These are phyloP conservation scores for Hermaeophaga mercurialis DNA, from an alignment of 2,888 invertebrate species.

Conservation along the genomic window DNA sequence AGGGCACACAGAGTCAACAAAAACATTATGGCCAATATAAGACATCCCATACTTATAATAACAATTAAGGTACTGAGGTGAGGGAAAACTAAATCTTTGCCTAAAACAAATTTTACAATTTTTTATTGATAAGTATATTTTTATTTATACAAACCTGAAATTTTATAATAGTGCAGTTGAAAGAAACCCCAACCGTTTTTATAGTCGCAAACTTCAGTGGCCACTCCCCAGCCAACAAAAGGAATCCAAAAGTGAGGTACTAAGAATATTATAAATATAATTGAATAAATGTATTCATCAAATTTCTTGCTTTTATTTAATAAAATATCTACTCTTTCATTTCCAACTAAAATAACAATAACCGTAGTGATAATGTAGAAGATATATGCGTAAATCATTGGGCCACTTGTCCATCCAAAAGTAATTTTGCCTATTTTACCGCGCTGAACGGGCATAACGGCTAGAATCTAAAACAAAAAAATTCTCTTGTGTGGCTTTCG, in stretches of 20 bases:
- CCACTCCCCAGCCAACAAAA: slow-evolving; percentile 73
- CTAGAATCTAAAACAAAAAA: slow-evolving; percentile 61
- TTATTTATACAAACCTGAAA: slow-evolving; percentile 48
- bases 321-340: slow-evolving; percentile 66
- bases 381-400: slow-evolving; percentile 68
- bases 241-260: slow-evolving; percentile 75
- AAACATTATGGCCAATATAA: slow-evolving; percentile 66
- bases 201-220: slow-evolving; percentile 69
- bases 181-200: slow-evolving; percentile 72
- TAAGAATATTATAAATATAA: slow-evolving; percentile 69
- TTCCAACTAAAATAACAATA: slow-evolving; percentile 66
- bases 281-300: slow-evolving; percentile 73
- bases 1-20: slow-evolving; percentile 65
- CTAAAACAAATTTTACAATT: slow-evolving; percentile 41
- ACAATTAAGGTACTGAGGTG: slow-evolving; percentile 65
- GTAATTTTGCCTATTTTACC: slow-evolving; percentile 61
- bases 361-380: slow-evolving; percentile 67
- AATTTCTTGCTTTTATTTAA: slow-evolving; percentile 65
- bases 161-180: slow-evolving; percentile 62
- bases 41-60: slow-evolving; percentile 66
- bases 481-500: no score
- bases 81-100: slow-evolving; percentile 67
- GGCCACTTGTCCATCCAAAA: slow-evolving; percentile 67
- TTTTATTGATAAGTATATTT: no score
- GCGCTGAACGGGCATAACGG: slow-evolving; percentile 67